Base-by-base conservation (phyloP, 2,113 vertebrate genomes). In the Gymnorhina tibicen region DNA sequence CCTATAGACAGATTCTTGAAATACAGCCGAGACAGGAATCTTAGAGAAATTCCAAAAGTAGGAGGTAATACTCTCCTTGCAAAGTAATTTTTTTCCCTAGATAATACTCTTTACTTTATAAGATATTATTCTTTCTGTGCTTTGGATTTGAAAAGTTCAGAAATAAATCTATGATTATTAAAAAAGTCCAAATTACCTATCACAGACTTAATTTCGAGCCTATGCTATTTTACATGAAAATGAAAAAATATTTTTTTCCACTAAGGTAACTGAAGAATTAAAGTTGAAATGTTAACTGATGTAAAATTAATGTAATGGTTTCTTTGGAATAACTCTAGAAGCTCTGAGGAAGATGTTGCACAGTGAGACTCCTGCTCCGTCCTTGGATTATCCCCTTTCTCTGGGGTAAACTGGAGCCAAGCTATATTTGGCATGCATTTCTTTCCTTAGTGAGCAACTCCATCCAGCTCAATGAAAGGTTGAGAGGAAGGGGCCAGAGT, bases 1-100 rank as follows among this genome's bases (percentile, higher is more conserved):
- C 63, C 97, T 98, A 98, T 96, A 97, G 98, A 98, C 98, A 98
- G 97, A 84, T 97, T 96, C 96, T 97, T 98, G 96, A 97, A 96
- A 96, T 58, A 58, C 84, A 97, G 97, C 98, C 97, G 97, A 98
- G 97, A 96, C 42, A 97, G 72, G 97, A 98, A 98, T 97, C 96
- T 97, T 93, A 96, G 69, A 97, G 95, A 98, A 98, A 98, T 97
- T 97, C 94, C 50, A 85, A 91, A 96, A 95, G 97, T 96, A 94
- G 80, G 74, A 96, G 96, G 97, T 91, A 59, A 75, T 85, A 78
- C 80, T 93, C 56, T 93, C 87, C 59, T 88, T 91, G 42, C 2
- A 92, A 96, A 93, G 24, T 59, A 19, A 60, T 93, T 96, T 96
- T 97, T 94, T 56, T 44, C 72, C 94, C 94, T 96, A 66, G 88